phyloP scores from a whole-genome alignment of 2,113 vertebrate genomes.

The Heterochromis multidens region DNA sequence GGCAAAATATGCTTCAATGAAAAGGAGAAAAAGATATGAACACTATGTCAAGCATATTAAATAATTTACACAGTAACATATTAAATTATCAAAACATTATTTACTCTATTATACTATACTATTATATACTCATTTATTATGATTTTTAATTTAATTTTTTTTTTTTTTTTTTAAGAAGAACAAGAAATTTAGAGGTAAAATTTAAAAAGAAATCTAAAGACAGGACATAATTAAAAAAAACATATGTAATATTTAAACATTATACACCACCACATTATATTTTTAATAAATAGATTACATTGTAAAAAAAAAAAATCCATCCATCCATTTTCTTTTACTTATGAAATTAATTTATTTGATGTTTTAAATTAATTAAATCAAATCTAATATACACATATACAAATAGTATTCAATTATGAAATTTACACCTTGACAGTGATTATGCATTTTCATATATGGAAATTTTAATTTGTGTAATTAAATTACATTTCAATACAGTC shows the following conservation, averaged over 20 bases:
- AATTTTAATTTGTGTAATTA: neutral
- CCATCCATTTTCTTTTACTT: neutral
- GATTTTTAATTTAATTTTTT: too few relatives aligned
- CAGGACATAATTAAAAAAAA: neutral
- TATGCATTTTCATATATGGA: neutral
- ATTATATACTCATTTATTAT: too few relatives aligned
- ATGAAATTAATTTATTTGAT: neutral
- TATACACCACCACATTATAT: too few relatives aligned
- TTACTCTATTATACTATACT: too few relatives aligned
- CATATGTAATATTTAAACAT: neutral
- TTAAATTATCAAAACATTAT: neutral
- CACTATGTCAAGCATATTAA: accelerated
- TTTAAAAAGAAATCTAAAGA: neutral
- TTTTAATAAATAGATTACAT: too few relatives aligned
- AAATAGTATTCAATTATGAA: too few relatives aligned
- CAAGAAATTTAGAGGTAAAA: neutral
- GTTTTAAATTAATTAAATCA: too few relatives aligned
- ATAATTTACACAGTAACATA: neutral
- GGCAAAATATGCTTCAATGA: neutral
- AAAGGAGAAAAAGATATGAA: neutral
- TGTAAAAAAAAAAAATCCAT: neutral
- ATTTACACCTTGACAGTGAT: too few relatives aligned
- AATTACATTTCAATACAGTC: neutral
- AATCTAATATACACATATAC: too few relatives aligned
- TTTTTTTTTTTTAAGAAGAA: too few relatives aligned